Conservation (phyloP, 2,888 invertebrate species). For the Urechis unicinctus region DNA sequence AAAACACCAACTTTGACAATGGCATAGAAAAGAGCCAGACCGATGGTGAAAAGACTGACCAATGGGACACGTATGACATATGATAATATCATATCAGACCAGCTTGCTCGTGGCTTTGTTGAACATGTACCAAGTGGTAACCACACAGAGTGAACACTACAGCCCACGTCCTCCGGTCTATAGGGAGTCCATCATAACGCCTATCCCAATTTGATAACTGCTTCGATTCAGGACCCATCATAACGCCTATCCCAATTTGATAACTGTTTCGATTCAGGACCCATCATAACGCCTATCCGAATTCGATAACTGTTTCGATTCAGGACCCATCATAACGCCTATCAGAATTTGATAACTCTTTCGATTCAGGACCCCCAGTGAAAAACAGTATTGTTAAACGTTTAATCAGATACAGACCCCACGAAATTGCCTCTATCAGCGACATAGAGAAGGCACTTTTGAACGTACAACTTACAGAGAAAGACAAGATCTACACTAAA, state of each 20-base stretch:
- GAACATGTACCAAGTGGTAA: background rate
- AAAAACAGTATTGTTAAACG: background rate
- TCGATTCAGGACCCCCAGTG: background rate
- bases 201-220: slow-evolving; percentile 4
- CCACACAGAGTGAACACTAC: background rate
- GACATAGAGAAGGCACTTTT: slow-evolving; percentile 5
- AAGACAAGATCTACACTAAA: slow-evolving; percentile 3
- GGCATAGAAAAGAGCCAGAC: background rate
- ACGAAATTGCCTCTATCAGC: background rate
- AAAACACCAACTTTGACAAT: no score
- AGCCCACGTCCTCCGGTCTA: slow-evolving; percentile 1
- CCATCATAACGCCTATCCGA: slow-evolving; percentile 1
- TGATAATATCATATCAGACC: slow-evolving; percentile 1
- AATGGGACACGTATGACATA: background rate
- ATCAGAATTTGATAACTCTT: slow-evolving; percentile 3
- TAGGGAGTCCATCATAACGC: slow-evolving; percentile 1
- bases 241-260: slow-evolving; percentile 3
- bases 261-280: no score
- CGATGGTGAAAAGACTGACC: background rate
- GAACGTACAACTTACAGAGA: background rate
- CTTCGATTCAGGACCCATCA: background rate
- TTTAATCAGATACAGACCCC: background rate
- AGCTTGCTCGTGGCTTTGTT: slow-evolving; percentile 1
- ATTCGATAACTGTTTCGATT: slow-evolving; percentile 2
- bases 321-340: background rate